phyloP scores from a whole-genome alignment of 1,140 invertebrate species.

The Achatina immaculata region DNA sequence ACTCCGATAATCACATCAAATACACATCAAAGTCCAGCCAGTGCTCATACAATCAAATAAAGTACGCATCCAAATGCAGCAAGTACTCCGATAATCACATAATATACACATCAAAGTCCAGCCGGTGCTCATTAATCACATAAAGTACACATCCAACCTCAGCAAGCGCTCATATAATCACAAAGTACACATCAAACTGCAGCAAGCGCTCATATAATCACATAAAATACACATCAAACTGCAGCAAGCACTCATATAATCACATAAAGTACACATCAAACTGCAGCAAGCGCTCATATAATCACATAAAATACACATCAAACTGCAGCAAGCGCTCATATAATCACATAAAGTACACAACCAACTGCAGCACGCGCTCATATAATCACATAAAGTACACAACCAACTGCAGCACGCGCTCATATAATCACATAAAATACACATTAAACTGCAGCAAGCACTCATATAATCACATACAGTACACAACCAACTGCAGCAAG shows the following conservation, averaged over 20 bases:
- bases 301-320: not conserved
- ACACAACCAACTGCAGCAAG: not conserved
- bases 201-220: not conserved
- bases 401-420: not conserved
- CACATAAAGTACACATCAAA: not conserved
- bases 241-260: conserved; percentile 27
- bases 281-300: conserved; percentile 14
- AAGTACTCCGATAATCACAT: no score
- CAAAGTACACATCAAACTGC: not conserved
- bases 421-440: not conserved
- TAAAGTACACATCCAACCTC: not conserved
- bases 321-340: not conserved
- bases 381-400: not conserved
- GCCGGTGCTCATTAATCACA: not conserved
- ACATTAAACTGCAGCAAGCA: not conserved
- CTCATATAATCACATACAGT: not conserved
- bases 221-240: not conserved
- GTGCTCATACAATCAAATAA: no score
- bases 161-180: not conserved
- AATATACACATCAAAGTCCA: no score
- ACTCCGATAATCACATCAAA: no score
- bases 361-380: not conserved
- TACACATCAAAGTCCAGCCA: no score
- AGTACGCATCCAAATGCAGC: no score
- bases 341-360: not conserved